Base-by-base conservation (phyloP, 2,888 invertebrate species). In the Papilio protenor region DNA sequence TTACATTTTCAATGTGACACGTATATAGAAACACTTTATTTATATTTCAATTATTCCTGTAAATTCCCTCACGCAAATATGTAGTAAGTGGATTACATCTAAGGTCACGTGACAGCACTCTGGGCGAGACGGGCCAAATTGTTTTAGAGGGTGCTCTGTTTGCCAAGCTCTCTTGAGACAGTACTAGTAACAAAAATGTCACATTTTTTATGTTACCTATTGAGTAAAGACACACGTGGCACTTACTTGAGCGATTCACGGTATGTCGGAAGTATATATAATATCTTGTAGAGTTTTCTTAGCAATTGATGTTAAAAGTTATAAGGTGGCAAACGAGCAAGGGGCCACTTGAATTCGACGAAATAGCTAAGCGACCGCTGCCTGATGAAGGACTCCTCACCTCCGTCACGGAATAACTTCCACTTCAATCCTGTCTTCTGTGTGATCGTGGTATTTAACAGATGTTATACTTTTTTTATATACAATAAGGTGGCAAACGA, bases 61-160 rank as follows among this genome's bases (percentile, higher is more conserved):
- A 72, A 27, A 72, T 72, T 72, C 72, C 72, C 11, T 55, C 49
- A 72, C 18, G 52, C 74, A 75, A 55, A 73, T 73, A 66, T 40
- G 52, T 12, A 12, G 55, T 73, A 77, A 77, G 66, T 77, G 55
- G 77, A 72, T 77, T 77, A 73, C 66, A 73, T 27, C 27, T 59
- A 70, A 71, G 79, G 79, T 79, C 76, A 71, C 77, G 70, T 76
- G 69, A 66, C 77, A 77, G 73, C 73, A 75, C 70, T 77, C 23
- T 2, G 52, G 16, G 77, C 40, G 79, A 79, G 76, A 61, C 75
- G 76, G 64, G 75, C 77, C 79, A 81, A 84, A 83, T 82, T 83
- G 81, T 82, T 82, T 81, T 82, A 81, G 80, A 81, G 83, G 80
- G 81, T 76, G 33, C 77, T 76, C 78, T 80, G 78, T 81, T 81